phyloP scores from a whole-genome alignment of 2,888 invertebrate species.

The Melanotus villosus region DNA sequence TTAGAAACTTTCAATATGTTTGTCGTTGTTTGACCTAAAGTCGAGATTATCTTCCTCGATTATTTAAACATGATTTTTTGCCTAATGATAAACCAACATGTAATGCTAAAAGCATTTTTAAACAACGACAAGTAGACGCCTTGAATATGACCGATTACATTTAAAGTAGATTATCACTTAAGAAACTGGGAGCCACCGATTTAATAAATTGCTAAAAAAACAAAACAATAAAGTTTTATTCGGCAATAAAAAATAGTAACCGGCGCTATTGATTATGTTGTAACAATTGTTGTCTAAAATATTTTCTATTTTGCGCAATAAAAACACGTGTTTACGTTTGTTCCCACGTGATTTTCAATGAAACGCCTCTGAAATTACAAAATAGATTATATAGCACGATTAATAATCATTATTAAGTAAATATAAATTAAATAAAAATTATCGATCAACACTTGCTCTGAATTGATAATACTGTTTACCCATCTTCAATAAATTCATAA shows the following conservation, averaged over 20 bases:
- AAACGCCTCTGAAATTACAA: conserved; percentile 33
- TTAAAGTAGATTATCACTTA: too few species aligned
- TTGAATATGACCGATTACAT: too few species aligned
- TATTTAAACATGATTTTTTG: too few species aligned
- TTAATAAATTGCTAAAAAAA: background rate
- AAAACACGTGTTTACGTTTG: background rate
- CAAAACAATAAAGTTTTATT: background rate
- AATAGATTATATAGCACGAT: conserved; percentile 42
- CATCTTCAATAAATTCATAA: conserved; percentile 45
- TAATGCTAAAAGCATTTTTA: too few species aligned
- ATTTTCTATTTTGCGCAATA: conserved; percentile 24
- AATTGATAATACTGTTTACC: conserved; percentile 54
- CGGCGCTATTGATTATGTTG: background rate
- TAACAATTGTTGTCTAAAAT: background rate
- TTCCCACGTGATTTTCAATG: background rate
- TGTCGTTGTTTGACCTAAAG: too few species aligned
- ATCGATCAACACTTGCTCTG: conserved; percentile 55
- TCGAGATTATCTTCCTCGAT: too few species aligned
- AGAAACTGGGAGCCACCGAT: too few species aligned
- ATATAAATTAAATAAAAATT: conserved; percentile 53
- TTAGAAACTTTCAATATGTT: too few species aligned
- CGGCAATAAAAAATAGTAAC: background rate
- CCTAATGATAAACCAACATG: too few species aligned
- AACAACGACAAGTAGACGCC: too few species aligned
- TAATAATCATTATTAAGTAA: conserved; percentile 51